These are phyloP conservation scores for Meghimatium bilineatum DNA, from an alignment of 2,888 invertebrate species.

Conservation along the genomic window DNA sequence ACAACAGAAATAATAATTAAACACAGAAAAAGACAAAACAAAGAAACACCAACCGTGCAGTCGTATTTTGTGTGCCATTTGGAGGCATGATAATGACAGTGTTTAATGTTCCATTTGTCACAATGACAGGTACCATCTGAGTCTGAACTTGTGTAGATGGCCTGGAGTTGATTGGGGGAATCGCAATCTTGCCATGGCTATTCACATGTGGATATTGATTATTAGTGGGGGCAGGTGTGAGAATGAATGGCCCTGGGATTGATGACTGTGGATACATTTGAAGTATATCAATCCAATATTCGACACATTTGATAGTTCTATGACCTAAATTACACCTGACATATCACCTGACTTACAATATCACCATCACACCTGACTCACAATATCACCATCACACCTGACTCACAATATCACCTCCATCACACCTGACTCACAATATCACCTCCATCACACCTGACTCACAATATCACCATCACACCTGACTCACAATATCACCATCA, in stretches of 20 bases:
- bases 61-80: slow-evolving; percentile 8
- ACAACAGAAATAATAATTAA: no score
- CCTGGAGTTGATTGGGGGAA: neutral
- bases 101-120: neutral
- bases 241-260: neutral
- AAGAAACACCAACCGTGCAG: slow-evolving; percentile 1
- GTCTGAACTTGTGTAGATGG: neutral
- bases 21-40: no score
- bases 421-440: neutral
- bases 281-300: neutral
- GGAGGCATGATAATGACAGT: slow-evolving; percentile 10
- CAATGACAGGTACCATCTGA: slow-evolving; percentile 13
- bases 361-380: no score
- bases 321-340: no score
- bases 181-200: slow-evolving; percentile 16
- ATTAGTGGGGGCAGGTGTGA: neutral
- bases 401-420: neutral
- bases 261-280: neutral
- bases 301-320: no score
- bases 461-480: no score
- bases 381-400: no score
- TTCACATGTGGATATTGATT: neutral
- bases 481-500: no score
- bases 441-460: no score
- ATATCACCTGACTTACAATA: no score